Conservation (phyloP, 2,113 vertebrate genomes). For the Seriola rivoliana region DNA sequence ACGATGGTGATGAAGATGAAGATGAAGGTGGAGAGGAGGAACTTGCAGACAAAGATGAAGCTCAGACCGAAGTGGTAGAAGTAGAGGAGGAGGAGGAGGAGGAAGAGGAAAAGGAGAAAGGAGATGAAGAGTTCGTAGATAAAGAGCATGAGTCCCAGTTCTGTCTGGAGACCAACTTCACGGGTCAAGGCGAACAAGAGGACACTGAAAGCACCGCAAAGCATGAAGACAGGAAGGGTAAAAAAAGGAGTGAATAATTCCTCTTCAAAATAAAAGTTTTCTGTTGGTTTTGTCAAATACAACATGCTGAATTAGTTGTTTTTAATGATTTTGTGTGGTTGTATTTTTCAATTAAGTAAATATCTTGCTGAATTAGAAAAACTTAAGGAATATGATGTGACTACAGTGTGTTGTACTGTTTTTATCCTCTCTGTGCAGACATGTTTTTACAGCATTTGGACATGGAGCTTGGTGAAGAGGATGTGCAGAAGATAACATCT, state of each 20-base stretch:
- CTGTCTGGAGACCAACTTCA: conserved; percentile 93
- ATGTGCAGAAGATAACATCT: conserved; percentile 84
- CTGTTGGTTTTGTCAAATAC: not conserved
- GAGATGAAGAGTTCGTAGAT: conserved; percentile 88
- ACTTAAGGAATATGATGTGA: not conserved
- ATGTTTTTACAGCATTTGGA: conserved; percentile 89
- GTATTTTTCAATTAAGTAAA: not conserved
- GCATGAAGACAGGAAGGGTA: conserved; percentile 57
- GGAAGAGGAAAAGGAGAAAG: not conserved
- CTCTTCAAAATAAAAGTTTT: not conserved
- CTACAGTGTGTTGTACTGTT: not conserved
- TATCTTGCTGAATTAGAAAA: not conserved
- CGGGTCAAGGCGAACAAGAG: conserved; percentile 75
- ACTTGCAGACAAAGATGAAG: conserved; percentile 51
- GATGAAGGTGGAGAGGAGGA: conserved; percentile 70
- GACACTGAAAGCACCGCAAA: not conserved
- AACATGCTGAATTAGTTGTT: not conserved
- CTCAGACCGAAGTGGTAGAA: conserved; percentile 21
- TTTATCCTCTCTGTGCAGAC: conserved; percentile 80
- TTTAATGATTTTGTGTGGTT: not conserved
- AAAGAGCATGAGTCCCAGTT: conserved; percentile 90
- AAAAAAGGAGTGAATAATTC: not conserved
- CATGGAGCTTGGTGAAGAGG: conserved; percentile 89
- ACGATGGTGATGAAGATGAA: conserved; percentile 63
- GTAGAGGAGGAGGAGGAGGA: conserved; percentile 21